phyloP scores from a whole-genome alignment of 2,888 invertebrate genomes.

The Anorthoa munda region DNA sequence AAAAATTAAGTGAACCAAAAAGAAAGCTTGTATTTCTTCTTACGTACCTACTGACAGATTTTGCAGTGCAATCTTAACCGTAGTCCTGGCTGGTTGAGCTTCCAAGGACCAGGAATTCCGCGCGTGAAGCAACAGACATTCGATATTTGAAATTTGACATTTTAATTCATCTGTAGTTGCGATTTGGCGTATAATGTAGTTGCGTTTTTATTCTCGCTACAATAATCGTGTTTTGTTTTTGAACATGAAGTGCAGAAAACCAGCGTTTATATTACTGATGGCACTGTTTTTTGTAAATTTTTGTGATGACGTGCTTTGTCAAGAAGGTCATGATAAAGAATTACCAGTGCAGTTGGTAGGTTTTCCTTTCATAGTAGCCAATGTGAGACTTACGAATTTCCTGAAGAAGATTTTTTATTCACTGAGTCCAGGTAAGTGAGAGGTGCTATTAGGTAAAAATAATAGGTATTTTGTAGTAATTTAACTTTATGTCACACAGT shows the following conservation, averaged over 20 bases:
- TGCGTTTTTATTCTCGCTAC: background rate
- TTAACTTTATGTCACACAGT: too few species aligned
- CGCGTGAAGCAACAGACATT: slow-evolving; percentile 44
- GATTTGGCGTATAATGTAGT: slow-evolving; percentile 23
- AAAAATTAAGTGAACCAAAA: slow-evolving; percentile 50
- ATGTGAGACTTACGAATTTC: slow-evolving; percentile 95
- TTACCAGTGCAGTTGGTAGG: slow-evolving; percentile 96
- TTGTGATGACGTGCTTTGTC: slow-evolving; percentile 46
- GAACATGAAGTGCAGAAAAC: slow-evolving; percentile 59
- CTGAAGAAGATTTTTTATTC: slow-evolving; percentile 96
- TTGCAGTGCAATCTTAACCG: slow-evolving; percentile 67
- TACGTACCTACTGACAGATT: slow-evolving; percentile 59
- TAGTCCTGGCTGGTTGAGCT: slow-evolving; percentile 64
- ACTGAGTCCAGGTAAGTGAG: slow-evolving; percentile 94
- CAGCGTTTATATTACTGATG: slow-evolving; percentile 27
- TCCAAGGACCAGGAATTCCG: slow-evolving; percentile 55
- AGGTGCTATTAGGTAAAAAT: too few species aligned
- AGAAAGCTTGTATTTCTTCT: slow-evolving; percentile 64
- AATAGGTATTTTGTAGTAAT: too few species aligned
- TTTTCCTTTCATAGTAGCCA: slow-evolving; percentile 95
- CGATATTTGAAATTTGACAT: slow-evolving; percentile 55
- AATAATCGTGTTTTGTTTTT: slow-evolving; percentile 6
- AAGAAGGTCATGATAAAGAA: slow-evolving; percentile 72
- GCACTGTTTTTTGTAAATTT: slow-evolving; percentile 45
- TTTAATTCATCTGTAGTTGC: slow-evolving; percentile 34